Conservation (phyloP, 2,888 invertebrate species). For the Dicranocentrus wangi region DNA sequence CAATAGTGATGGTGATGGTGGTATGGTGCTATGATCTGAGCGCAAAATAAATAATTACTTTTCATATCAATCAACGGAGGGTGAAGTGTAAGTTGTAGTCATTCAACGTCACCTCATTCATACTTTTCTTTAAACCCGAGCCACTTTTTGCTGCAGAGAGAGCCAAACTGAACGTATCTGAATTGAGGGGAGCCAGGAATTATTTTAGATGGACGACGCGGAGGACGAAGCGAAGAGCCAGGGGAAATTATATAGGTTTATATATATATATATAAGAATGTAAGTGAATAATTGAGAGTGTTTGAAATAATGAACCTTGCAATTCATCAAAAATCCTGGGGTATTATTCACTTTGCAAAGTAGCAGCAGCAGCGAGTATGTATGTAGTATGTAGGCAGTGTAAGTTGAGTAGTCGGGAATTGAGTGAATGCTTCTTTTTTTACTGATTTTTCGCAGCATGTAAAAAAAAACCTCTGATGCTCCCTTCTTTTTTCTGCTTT, state of each 20-base stretch:
- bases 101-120: slow-evolving; percentile 23
- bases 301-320: slow-evolving; percentile 49
- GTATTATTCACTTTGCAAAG: no score
- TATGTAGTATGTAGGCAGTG: no score
- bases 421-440: not conserved
- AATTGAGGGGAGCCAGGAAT: no score
- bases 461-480: slow-evolving; percentile 24
- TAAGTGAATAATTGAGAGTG: slow-evolving; percentile 50
- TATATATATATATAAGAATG: no score
- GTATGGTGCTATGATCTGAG: not conserved
- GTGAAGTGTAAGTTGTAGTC: not conserved
- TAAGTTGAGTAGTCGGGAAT: not conserved
- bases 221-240: no score
- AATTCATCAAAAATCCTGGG: slow-evolving; percentile 45
- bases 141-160: not conserved
- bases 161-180: no score
- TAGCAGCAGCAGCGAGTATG: no score
- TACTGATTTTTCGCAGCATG: not conserved
- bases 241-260: no score
- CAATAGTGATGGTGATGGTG: no score
- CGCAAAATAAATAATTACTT: slow-evolving; percentile 8
- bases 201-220: no score
- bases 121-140: slow-evolving; percentile 16
- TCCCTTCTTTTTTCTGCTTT: slow-evolving; percentile 23
- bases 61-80: not conserved